phyloP scores from a whole-genome alignment of 2,113 vertebrate species.

The Eublepharis macularius region DNA sequence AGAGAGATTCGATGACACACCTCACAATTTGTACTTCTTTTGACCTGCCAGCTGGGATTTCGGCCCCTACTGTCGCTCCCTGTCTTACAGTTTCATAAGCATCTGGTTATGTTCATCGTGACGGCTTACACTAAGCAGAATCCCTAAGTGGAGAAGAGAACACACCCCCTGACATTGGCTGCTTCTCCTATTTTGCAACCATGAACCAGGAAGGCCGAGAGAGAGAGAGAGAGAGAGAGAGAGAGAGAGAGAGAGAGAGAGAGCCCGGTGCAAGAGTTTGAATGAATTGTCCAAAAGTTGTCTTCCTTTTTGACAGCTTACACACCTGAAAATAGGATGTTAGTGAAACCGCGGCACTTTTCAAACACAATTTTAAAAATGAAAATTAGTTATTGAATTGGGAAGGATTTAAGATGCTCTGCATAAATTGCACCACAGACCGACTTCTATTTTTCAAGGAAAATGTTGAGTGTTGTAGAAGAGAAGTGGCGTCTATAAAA shows the following conservation, averaged over 20 bases:
- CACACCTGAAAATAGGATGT: not conserved
- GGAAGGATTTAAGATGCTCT: not conserved
- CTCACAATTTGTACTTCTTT: not conserved
- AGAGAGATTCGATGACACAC: no score
- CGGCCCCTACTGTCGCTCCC: not conserved
- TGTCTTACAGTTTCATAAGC: not conserved
- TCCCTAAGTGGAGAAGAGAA: no score
- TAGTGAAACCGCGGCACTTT: not conserved
- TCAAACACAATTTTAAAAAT: conserved; percentile 1
- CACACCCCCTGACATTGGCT: not conserved
- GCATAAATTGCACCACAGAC: not conserved
- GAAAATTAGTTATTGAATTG: not conserved
- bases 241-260: no score
- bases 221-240: no score
- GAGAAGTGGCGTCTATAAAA: fast-evolving
- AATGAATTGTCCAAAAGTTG: not conserved
- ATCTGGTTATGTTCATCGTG: not conserved
- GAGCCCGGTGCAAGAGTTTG: not conserved
- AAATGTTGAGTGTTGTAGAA: fast-evolving
- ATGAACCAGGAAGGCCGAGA: not conserved
- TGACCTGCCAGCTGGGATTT: not conserved
- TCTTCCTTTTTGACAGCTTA: conserved; percentile 19
- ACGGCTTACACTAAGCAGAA: no score
- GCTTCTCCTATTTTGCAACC: no score
- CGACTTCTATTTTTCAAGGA: not conserved